Evolutionary conservation across 2,888 invertebrate species (phyloP).

Genomic region (Sesia bembeciformis): DNA sequence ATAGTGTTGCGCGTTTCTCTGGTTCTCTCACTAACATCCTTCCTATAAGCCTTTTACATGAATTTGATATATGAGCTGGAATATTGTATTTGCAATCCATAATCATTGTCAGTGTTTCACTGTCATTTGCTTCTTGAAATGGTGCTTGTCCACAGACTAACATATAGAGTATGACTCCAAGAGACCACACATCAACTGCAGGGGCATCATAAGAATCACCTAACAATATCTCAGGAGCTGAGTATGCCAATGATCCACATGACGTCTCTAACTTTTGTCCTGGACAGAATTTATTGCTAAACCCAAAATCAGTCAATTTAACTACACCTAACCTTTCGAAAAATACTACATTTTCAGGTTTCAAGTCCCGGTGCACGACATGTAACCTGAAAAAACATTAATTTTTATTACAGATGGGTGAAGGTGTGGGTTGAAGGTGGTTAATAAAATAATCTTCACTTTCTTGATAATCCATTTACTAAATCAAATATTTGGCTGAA

Average conservation of each 20-base stretch:
- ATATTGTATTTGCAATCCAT: constrained; percentile 99
- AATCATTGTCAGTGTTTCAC: constrained; percentile 99
- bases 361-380: constrained; percentile 90
- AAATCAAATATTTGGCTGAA: too few relatives aligned
- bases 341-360: constrained; percentile 99
- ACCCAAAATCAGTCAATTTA: constrained; percentile 98
- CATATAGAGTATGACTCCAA: constrained; percentile 99
- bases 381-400: constrained; percentile 62
- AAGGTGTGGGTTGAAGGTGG: too few relatives aligned
- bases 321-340: constrained; percentile 97
- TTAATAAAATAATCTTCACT: neutral
- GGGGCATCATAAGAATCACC: constrained; percentile 99
- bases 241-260: constrained; percentile 98
- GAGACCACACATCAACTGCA: constrained; percentile 99
- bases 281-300: constrained; percentile 96
- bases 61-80: constrained; percentile 88
- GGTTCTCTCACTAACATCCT: constrained; percentile 96
- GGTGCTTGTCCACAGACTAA: constrained; percentile 97
- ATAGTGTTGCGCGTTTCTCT: constrained; percentile 88
- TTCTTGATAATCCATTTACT: neutral
- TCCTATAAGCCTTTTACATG: constrained; percentile 90
- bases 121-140: constrained; percentile 99
- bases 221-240: constrained; percentile 98
- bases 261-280: constrained; percentile 98
- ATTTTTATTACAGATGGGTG: neutral